A percentile compares a stretch with the other conserved stretches of the same genome.
Evolutionary conservation across 2,797 vertebrate species (phyloP).

Genomic region (Danio jaintianensis): DNA sequence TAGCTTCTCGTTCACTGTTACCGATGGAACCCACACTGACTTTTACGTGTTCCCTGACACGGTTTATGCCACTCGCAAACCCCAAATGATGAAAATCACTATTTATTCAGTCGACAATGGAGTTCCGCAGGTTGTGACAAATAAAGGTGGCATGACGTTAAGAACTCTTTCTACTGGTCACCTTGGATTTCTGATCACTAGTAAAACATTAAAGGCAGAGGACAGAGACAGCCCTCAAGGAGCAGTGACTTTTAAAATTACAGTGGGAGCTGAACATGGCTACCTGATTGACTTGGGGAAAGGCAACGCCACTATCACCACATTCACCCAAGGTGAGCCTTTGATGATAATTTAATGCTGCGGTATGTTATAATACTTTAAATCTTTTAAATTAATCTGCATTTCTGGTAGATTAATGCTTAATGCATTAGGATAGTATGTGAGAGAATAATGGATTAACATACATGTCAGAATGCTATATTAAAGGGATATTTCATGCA

Average conservation of each 20-base stretch:
- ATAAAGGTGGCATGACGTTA: slow-evolving; percentile 89
- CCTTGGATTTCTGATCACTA: slow-evolving; percentile 91
- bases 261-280: slow-evolving; percentile 83
- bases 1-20: slow-evolving; percentile 94
- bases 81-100: slow-evolving; percentile 90
- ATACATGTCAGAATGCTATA: not conserved
- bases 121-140: slow-evolving; percentile 87
- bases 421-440: not conserved
- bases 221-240: slow-evolving; percentile 87
- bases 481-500: not conserved
- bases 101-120: slow-evolving; percentile 89
- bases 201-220: slow-evolving; percentile 89
- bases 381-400: not conserved
- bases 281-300: slow-evolving; percentile 89
- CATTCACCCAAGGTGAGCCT: slow-evolving; percentile 92
- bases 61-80: slow-evolving; percentile 87
- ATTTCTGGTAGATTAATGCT: not conserved
- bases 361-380: not conserved
- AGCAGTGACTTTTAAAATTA: slow-evolving; percentile 86
- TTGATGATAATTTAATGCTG: slow-evolving; percentile 38
- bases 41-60: slow-evolving; percentile 96
- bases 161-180: slow-evolving; percentile 84
- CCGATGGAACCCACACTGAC: slow-evolving; percentile 92
- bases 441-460: slow-evolving; percentile 12
- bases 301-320: slow-evolving; percentile 90